Conservation (phyloP, 2,888 invertebrate genomes). For the Automeris io region DNA sequence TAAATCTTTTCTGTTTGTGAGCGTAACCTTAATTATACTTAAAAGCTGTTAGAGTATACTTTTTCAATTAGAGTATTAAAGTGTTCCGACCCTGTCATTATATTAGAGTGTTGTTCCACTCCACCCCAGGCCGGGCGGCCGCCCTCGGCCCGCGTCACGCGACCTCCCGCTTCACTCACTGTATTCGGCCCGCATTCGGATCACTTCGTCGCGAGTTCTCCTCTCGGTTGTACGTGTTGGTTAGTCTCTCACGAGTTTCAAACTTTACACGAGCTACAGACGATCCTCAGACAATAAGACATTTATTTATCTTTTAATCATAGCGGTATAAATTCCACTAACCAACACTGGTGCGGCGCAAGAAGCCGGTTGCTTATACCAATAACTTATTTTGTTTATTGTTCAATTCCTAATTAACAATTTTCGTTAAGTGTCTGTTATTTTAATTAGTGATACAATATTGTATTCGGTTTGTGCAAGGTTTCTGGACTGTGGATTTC, state of each 20-base stretch:
- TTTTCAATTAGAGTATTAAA: constrained; percentile 76
- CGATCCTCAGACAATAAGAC: constrained; percentile 10
- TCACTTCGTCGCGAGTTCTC: constrained; percentile 58
- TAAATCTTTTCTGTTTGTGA: constrained; percentile 24
- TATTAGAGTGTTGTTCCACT: constrained; percentile 74
- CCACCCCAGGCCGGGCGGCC: constrained; percentile 56
- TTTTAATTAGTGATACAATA: constrained; percentile 4
- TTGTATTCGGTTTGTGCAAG: constrained; percentile 1
- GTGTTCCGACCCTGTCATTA: constrained; percentile 76
- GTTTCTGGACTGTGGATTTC: constrained; percentile 49
- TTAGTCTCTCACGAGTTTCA: constrained; percentile 24
- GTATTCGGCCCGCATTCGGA: constrained; percentile 26
- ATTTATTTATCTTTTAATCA: constrained; percentile 24
- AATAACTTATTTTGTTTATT: not conserved
- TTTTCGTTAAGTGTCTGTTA: not conserved
- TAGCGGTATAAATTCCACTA: constrained; percentile 28
- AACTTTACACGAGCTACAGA: constrained; percentile 64
- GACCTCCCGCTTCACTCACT: constrained; percentile 21
- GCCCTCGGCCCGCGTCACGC: constrained; percentile 32
- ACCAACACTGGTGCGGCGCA: constrained; percentile 16
- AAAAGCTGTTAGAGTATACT: constrained; percentile 70
- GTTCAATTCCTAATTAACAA: not conserved
- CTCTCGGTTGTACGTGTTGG: constrained; percentile 33
- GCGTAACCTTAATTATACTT: constrained; percentile 60
- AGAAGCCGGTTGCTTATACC: not conserved